phyloP scores from a whole-genome alignment of 2,797 vertebrate species.

The Monodelphis domestica region DNA sequence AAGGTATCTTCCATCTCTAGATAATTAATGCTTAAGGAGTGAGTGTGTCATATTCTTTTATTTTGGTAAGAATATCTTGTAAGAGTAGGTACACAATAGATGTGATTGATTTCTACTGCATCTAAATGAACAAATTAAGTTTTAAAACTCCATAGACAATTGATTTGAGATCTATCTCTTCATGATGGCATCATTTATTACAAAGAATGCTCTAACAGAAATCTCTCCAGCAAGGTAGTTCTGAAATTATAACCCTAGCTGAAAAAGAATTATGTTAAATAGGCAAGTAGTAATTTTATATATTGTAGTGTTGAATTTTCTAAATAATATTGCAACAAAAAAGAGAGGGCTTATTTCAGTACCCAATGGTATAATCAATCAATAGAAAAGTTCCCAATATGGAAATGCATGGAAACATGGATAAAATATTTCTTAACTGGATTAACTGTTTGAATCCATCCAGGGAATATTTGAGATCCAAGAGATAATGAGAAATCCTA shows the following conservation, averaged over 20 bases:
- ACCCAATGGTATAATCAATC: neutral
- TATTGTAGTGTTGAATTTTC: neutral
- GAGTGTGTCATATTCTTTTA: neutral
- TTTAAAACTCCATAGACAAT: neutral
- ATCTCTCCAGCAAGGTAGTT: neutral
- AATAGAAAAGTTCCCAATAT: neutral
- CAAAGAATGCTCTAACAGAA: neutral
- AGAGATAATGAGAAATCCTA: slow-evolving; percentile 26
- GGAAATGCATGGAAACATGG: slow-evolving; percentile 27
- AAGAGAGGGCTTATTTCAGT: slow-evolving; percentile 28
- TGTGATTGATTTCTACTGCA: neutral
- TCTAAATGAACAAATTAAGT: neutral
- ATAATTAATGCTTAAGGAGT: neutral
- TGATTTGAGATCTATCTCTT: neutral
- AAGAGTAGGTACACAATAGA: neutral
- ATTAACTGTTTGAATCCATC: slow-evolving; percentile 25
- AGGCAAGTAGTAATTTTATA: neutral
- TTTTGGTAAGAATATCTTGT: neutral
- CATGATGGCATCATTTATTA: neutral
- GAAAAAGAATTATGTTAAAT: neutral
- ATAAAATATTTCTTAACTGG: slow-evolving; percentile 4
- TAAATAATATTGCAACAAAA: slow-evolving; percentile 7
- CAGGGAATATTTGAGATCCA: neutral
- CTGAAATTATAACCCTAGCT: neutral
- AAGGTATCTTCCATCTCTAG: neutral